Base-by-base conservation (phyloP, 2,797 vertebrate species). In the Characodon lateralis region DNA sequence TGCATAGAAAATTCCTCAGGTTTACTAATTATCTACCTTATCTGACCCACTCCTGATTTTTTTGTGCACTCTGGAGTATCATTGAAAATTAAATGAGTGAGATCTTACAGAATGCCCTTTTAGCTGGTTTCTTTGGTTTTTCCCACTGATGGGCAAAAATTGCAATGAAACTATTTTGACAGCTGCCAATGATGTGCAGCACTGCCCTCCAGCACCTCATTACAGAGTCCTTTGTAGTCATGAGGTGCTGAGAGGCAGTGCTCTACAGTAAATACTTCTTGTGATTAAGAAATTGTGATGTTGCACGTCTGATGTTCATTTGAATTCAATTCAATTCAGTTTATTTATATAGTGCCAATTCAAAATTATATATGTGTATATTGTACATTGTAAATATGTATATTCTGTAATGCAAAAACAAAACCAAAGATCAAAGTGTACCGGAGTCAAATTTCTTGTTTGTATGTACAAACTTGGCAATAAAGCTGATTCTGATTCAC, bases 191-290 rank as follows among this genome's bases (percentile, higher is more conserved):
- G 61, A 80, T 79, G 43, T 79, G 53, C 61, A 83, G 72, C n/a
- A 12, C 43, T 80, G 72, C 58, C 51, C 39, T 77, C 35, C 39
- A 78, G 74, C 61, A 48, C 70, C 24, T 81, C 31, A 18, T 8
- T 53, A 53, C 61, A 26, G 31, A 74, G 20, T 61, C 35, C 56
- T 78, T 75, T 59, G 84, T 81, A 20, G 28, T 35, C 31, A 63
- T 35, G n/a, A 63, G 6, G 12, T 31, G 16, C 28, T 63, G 61
- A 13, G 31, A 16, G 28, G 61, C 16, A 35, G 18, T 20, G 8
- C 31, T 65, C 2, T 35, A 39, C 81, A 80, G 80, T 78, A 89
- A 90, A 93, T 85, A 90, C 71, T 83, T 77, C 63, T 63, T 63
- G 79, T 73, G 85, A 83, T 88, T 82, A 80, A 78, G 65, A 81